These are phyloP conservation scores for Gobius niger DNA, from an alignment of 2,113 vertebrate genomes.

Conservation along the genomic window DNA sequence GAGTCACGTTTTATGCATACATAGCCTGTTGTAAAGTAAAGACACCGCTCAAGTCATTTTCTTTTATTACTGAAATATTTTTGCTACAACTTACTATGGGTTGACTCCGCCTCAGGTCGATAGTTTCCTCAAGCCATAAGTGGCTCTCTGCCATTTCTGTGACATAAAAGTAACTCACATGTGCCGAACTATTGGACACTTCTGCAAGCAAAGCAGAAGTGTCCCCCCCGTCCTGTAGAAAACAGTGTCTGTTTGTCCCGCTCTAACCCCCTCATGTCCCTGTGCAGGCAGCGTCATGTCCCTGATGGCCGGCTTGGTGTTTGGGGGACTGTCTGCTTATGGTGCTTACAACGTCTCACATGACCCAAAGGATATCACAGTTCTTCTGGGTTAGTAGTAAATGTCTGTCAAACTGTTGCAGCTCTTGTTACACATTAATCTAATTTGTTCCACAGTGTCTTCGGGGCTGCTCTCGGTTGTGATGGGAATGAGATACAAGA, in stretches of 20 bases:
- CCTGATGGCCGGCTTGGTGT: constrained; percentile 85
- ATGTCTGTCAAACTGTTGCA: background rate
- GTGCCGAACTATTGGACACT: too few relatives aligned
- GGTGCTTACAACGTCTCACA: constrained; percentile 84
- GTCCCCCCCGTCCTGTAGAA: too few relatives aligned
- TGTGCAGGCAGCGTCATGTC: constrained; percentile 86
- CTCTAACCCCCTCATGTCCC: constrained; percentile 13
- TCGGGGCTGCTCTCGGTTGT: constrained; percentile 82
- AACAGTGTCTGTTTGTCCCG: background rate
- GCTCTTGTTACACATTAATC: background rate
- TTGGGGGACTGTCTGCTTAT: constrained; percentile 84
- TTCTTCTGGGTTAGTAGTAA: constrained; percentile 84
- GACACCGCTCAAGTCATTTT: too few relatives aligned
- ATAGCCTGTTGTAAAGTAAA: too few relatives aligned
- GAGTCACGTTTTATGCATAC: too few relatives aligned
- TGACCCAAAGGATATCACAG: constrained; percentile 82
- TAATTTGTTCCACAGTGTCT: constrained; percentile 72
- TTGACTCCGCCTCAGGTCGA: too few relatives aligned
- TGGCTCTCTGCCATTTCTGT: too few relatives aligned
- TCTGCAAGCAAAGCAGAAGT: too few relatives aligned
- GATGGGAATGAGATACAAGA: constrained; percentile 93
- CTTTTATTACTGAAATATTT: too few relatives aligned
- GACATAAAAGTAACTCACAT: too few relatives aligned
- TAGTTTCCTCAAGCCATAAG: too few relatives aligned
- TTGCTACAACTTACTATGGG: too few relatives aligned